A percentile compares a stretch with the other conserved stretches of the same genome.
Evolutionary conservation across 2,113 vertebrate genomes (phyloP).

Genomic region (Lynx canadensis): DNA sequence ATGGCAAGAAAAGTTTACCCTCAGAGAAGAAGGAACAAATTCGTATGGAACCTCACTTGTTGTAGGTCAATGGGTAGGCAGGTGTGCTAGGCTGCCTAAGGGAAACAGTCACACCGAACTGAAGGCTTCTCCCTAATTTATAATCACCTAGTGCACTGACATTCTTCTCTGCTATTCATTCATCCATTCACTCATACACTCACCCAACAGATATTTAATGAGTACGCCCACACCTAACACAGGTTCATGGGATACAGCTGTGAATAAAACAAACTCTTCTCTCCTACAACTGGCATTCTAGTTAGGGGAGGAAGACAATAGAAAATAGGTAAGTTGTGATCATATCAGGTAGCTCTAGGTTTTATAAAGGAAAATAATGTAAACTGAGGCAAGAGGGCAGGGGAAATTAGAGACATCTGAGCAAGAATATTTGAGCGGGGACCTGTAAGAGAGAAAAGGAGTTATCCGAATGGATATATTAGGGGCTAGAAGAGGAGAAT

Average conservation of each 20-base stretch:
- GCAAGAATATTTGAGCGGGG: neutral
- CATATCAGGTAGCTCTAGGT: neutral
- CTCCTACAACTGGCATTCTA: neutral
- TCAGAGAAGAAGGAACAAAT: neutral
- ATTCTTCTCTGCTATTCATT: neutral
- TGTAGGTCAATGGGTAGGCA: neutral
- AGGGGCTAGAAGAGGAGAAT: neutral
- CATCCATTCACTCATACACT: neutral
- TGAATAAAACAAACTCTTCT: neutral
- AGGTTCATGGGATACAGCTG: neutral
- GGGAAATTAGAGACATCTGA: neutral
- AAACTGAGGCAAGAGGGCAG: neutral
- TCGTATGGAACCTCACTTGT: neutral
- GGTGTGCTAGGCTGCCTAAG: rapidly evolving
- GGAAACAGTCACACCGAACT: neutral
- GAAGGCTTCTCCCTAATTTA: neutral
- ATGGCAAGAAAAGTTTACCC: neutral
- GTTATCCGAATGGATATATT: neutral
- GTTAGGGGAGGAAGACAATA: neutral
- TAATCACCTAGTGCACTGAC: neutral
- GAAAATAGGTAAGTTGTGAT: neutral
- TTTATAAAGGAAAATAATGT: neutral
- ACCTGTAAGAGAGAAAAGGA: neutral
- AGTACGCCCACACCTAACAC: neutral
- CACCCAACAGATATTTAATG: neutral